Evolutionary conservation across 1,140 invertebrate species (phyloP).

Genomic region (Batillaria attramentaria): DNA sequence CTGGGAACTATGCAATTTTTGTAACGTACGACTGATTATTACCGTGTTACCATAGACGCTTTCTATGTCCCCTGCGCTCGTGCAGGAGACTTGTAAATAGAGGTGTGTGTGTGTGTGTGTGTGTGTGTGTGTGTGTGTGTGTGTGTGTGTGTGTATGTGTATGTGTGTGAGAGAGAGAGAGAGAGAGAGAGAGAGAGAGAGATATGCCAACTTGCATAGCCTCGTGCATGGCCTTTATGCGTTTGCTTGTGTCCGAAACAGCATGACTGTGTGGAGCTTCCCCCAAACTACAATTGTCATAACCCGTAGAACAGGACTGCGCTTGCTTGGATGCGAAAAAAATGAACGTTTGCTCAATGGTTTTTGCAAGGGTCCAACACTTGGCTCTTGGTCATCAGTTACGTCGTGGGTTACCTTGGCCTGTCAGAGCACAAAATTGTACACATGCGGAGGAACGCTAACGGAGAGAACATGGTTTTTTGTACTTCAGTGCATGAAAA

Average conservation of each 20-base stretch:
- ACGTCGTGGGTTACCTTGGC: too few species aligned
- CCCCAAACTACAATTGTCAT: not conserved
- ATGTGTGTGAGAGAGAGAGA: not conserved
- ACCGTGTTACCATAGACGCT: slow-evolving; percentile 28
- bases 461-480: too few species aligned
- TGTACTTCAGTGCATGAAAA: too few species aligned
- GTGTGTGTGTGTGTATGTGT: slow-evolving; percentile 20
- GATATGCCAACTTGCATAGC: not conserved
- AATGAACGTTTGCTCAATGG: too few species aligned
- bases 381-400: too few species aligned
- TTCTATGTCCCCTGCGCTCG: not conserved
- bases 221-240: not conserved
- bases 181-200: not conserved
- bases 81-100: not conserved
- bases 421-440: too few species aligned
- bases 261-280: not conserved
- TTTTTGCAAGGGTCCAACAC: too few species aligned
- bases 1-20: slow-evolving; percentile 34
- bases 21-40: not conserved
- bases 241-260: not conserved
- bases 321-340: not conserved
- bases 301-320: not conserved
- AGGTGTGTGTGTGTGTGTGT: not conserved
- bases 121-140: slow-evolving; percentile 27
- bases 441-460: too few species aligned